Conservation (phyloP, 2,797 vertebrate genomes). For the Eptatretus atami region DNA sequence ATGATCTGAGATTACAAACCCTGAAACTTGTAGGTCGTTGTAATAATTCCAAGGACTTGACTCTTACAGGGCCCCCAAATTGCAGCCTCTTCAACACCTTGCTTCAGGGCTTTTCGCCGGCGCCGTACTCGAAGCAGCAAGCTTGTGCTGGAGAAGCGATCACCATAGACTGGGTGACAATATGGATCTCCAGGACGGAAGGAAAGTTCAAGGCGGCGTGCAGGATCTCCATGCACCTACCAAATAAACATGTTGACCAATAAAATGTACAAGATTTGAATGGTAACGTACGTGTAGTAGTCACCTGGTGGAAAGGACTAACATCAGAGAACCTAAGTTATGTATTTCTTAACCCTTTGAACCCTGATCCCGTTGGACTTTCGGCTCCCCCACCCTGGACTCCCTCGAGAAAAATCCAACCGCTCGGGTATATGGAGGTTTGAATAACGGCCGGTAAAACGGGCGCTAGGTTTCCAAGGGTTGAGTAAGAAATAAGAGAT, state of each 20-base stretch:
- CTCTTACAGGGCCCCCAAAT: constrained; percentile 22
- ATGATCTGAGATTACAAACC: constrained; percentile 16
- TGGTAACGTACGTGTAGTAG: no score
- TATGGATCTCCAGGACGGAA: constrained; percentile 65
- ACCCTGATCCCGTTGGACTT: no score
- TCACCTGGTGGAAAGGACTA: no score
- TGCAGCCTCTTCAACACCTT: background rate
- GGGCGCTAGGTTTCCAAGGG: no score
- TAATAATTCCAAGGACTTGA: constrained; percentile 39
- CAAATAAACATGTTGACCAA: background rate
- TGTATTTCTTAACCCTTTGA: no score
- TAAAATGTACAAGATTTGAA: no score
- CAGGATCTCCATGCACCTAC: constrained; percentile 37
- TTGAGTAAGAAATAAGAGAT: no score
- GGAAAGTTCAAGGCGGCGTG: constrained; percentile 48
- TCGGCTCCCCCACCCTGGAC: no score
- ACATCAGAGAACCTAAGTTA: no score
- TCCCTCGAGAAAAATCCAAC: no score
- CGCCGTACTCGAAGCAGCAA: constrained; percentile 37
- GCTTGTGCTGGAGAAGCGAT: constrained; percentile 51
- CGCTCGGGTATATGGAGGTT: no score
- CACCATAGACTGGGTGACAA: constrained; percentile 54
- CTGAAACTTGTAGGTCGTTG: constrained; percentile 72
- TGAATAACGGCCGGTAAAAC: no score
- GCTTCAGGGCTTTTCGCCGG: constrained; percentile 16